Conservation (phyloP, 2,113 vertebrate genomes). For the Oophaga pumilio region DNA sequence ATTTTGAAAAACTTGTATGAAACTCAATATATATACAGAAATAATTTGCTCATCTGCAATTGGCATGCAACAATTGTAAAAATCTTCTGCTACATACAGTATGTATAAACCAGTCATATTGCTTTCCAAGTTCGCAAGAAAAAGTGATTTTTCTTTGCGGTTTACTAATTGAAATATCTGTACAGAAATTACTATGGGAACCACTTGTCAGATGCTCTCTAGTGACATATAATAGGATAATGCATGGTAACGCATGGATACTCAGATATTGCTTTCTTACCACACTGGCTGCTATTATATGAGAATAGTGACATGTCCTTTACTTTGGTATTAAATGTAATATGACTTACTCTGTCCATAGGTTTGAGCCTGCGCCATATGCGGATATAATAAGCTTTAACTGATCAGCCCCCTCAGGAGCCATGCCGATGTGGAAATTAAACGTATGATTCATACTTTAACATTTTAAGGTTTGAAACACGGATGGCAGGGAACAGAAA, state of each 20-base stretch:
- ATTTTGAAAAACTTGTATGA: too few relatives aligned
- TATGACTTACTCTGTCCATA: not conserved
- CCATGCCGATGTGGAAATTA: not conserved
- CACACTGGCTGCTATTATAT: slow-evolving; percentile 24
- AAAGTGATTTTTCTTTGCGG: slow-evolving; percentile 1
- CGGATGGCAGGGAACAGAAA: not conserved
- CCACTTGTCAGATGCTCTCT: slow-evolving; percentile 25
- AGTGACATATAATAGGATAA: slow-evolving; percentile 33
- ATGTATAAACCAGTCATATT: not conserved
- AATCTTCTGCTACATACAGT: not conserved
- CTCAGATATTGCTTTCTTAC: slow-evolving; percentile 34
- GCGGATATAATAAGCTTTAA: slow-evolving; percentile 5
- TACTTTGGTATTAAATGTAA: slow-evolving; percentile 28
- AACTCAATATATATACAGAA: too few relatives aligned
- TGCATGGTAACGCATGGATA: slow-evolving; percentile 50
- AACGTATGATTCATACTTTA: not conserved
- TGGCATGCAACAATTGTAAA: not conserved
- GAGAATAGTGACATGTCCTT: slow-evolving; percentile 32
- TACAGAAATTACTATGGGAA: slow-evolving; percentile 44
- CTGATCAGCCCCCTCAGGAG: slow-evolving; percentile 5
- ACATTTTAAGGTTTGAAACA: not conserved
- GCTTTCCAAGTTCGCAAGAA: slow-evolving; percentile 5
- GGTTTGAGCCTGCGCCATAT: not conserved
- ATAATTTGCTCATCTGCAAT: too few relatives aligned
- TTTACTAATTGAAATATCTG: slow-evolving; percentile 49